Conservation (phyloP, 2,888 invertebrate genomes). For the Volucella inflata region DNA sequence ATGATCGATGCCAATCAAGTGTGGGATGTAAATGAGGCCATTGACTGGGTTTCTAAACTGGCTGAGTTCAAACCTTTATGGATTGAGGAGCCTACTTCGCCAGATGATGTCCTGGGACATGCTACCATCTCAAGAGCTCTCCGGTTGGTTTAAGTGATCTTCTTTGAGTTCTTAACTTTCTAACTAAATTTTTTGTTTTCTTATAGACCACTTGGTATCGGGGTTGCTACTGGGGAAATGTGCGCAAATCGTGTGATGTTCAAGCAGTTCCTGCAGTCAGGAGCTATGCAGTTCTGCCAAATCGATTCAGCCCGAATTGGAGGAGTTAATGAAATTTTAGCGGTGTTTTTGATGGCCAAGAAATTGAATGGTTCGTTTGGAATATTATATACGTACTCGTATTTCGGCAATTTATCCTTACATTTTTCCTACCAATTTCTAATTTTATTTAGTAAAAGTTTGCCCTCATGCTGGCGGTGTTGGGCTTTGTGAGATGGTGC, state of each 20-base stretch:
- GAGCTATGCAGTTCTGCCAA: slow-evolving; percentile 94
- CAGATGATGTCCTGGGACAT: slow-evolving; percentile 95
- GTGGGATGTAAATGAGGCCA: slow-evolving; percentile 94
- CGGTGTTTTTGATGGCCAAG: slow-evolving; percentile 94
- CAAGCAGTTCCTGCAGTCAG: slow-evolving; percentile 93
- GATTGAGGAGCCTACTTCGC: slow-evolving; percentile 97
- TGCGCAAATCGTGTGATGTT: slow-evolving; percentile 96
- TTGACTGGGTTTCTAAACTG: slow-evolving; percentile 92
- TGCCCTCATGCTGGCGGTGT: slow-evolving; percentile 98
- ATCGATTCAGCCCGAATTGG: slow-evolving; percentile 95
- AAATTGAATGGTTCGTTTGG: slow-evolving; percentile 88
- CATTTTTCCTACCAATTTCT: not conserved
- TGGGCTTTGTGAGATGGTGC: slow-evolving; percentile 96
- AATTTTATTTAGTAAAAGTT: slow-evolving; percentile 89
- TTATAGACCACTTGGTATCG: slow-evolving; percentile 87
- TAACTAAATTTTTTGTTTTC: not conserved
- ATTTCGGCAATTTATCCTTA: not conserved
- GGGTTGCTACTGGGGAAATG: slow-evolving; percentile 96
- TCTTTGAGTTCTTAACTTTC: not conserved
- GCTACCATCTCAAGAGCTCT: slow-evolving; percentile 90
- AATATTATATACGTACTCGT: slow-evolving; percentile 3
- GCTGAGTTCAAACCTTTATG: slow-evolving; percentile 90
- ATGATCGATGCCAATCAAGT: slow-evolving; percentile 96
- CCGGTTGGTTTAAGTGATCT: slow-evolving; percentile 79
- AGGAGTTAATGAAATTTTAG: slow-evolving; percentile 93